Conservation (phyloP, 2,888 invertebrate species). For the Caenorhabditis sp. region DNA sequence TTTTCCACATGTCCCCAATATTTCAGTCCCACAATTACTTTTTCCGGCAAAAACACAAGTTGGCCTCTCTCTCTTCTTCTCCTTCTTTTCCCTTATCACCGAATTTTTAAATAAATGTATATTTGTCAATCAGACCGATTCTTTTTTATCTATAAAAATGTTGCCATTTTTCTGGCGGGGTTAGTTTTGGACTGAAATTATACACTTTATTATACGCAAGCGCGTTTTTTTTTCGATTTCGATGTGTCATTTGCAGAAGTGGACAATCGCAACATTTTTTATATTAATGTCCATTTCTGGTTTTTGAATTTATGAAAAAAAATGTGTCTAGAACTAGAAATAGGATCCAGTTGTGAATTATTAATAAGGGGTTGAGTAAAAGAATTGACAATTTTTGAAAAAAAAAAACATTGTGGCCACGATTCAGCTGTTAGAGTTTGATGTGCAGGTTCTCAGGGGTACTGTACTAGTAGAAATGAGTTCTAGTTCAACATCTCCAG, state of each 20-base stretch:
- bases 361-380: too few relatives aligned
- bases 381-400: too few relatives aligned
- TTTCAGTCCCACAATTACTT: slow-evolving; percentile 2
- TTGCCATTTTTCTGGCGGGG: slow-evolving; percentile 4
- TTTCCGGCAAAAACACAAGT: not conserved
- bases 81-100: not conserved
- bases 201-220: slow-evolving; percentile 4
- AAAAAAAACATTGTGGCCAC: too few relatives aligned
- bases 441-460: too few relatives aligned
- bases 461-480: too few relatives aligned
- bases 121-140: not conserved
- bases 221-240: slow-evolving; percentile 12
- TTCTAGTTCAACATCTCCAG: too few relatives aligned
- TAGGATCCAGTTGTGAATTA: too few relatives aligned
- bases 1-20: slow-evolving; percentile 2
- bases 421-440: too few relatives aligned
- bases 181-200: slow-evolving; percentile 4
- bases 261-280: too few relatives aligned
- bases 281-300: not conserved
- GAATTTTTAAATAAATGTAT: not conserved
- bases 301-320: slow-evolving; percentile 7
- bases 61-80: not conserved
- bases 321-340: not conserved
- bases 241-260: too few relatives aligned
- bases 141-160: slow-evolving; percentile 5